A percentile compares a stretch with the other conserved stretches of the same genome.
phyloP scores from a whole-genome alignment of 1,140 invertebrate species.

The Drosophila asahinai region DNA sequence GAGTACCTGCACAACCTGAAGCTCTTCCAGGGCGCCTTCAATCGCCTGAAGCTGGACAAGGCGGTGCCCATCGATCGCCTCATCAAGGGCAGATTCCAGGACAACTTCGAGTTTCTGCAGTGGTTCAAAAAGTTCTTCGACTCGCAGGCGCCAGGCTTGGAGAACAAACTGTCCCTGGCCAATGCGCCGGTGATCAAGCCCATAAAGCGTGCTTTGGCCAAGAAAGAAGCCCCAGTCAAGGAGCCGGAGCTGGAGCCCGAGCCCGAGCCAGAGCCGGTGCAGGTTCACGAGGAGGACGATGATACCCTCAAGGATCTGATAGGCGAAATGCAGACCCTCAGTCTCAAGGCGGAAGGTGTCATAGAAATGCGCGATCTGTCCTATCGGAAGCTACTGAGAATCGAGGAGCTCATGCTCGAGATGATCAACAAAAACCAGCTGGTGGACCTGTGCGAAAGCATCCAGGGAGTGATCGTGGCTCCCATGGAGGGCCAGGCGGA shows the following conservation, averaged over 20 bases:
- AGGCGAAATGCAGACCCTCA: slow-evolving; percentile 32
- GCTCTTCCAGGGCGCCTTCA: slow-evolving; percentile 97
- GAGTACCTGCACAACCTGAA: slow-evolving; percentile 99
- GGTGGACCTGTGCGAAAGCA: slow-evolving; percentile 55
- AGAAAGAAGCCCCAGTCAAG: slow-evolving; percentile 6
- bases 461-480: slow-evolving; percentile 57
- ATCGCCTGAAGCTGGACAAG: slow-evolving; percentile 98
- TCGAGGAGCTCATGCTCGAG: slow-evolving; percentile 55
- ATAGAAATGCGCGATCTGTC: slow-evolving; percentile 53
- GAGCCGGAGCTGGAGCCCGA: not conserved
- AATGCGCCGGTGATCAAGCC: slow-evolving; percentile 49
- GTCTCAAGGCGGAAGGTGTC: slow-evolving; percentile 3
- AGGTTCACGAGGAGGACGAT: not conserved
- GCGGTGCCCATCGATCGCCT: slow-evolving; percentile 92
- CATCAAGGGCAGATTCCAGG: slow-evolving; percentile 97
- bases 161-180: slow-evolving; percentile 59
- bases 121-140: slow-evolving; percentile 99
- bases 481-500: slow-evolving; percentile 28
- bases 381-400: slow-evolving; percentile 59
- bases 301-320: slow-evolving; percentile 15
- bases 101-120: slow-evolving; percentile 99
- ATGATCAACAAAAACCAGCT: slow-evolving; percentile 32
- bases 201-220: slow-evolving; percentile 39
- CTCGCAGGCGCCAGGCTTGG: slow-evolving; percentile 88
- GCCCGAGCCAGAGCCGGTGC: not conserved